Evolutionary conservation across 1,140 invertebrate species (phyloP).

Genomic region (Drosophila cardini): DNA sequence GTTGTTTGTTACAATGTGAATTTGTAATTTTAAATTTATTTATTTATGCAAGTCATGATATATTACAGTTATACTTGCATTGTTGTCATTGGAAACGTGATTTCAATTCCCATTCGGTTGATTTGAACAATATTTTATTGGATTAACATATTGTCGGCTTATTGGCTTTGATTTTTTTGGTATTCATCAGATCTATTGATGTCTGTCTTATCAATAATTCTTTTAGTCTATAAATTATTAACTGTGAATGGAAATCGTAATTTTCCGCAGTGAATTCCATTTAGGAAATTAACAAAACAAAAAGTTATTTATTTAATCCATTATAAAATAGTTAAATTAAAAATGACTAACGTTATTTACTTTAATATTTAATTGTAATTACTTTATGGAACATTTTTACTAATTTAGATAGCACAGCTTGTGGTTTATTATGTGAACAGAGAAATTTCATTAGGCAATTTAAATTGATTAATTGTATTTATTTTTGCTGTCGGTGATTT

Average conservation of each 20-base stretch:
- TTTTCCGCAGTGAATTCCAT: too few species aligned
- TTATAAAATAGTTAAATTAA: not conserved
- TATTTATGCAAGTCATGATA: slow-evolving; percentile 4
- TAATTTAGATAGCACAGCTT: not conserved
- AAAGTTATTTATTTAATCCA: too few species aligned
- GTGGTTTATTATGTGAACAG: not conserved
- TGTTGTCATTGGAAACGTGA: not conserved
- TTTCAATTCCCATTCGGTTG: not conserved
- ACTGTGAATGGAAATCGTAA: too few species aligned
- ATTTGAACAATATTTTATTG: slow-evolving; percentile 4
- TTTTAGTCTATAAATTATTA: not conserved
- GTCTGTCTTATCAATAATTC: not conserved
- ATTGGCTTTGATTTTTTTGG: slow-evolving; percentile 11
- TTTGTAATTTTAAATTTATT: slow-evolving; percentile 6
- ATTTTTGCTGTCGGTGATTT: not conserved
- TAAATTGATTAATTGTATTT: not conserved
- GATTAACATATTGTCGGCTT: slow-evolving; percentile 7
- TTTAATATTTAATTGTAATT: too few species aligned
- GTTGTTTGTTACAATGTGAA: slow-evolving; percentile 7
- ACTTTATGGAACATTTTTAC: not conserved
- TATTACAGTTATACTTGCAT: slow-evolving; percentile 5
- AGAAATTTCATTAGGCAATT: not conserved
- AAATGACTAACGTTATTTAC: not conserved
- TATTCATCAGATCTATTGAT: not conserved
- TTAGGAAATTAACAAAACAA: too few species aligned